Base-by-base conservation (phyloP, 2,797 vertebrate species). In the Aplochiton taeniatus region DNA sequence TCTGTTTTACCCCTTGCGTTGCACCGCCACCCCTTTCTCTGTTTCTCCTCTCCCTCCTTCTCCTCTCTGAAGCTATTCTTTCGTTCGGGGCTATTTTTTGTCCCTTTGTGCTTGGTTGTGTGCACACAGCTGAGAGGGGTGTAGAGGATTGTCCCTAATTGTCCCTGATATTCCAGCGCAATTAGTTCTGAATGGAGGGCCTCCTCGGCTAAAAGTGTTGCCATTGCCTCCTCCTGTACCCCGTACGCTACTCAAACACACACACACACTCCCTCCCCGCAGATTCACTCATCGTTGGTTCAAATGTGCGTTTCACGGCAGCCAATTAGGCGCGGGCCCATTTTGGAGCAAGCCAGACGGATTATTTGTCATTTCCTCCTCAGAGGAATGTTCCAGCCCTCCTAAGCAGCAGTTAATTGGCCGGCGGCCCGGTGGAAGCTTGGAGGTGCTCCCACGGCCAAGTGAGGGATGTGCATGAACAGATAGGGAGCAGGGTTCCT, bases 331-430 rank as follows among this genome's bases (percentile, higher is more conserved):
- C 74, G 61, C 65, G 18, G 69, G 83, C 75, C 82, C 83, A 79
- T 85, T 90, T 81, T 79, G 80, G 82, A 77, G 69, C n/a, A 63
- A 70, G 66, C 64, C 50, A 70, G 78, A 74, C 70, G 80, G 73
- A 82, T 81, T 83, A 83, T 87, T 85, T 87, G 81, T 90, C 85
- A 85, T 84, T 72, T 77, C 67, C 77, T 79, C 82, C 85, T 84
- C 81, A 82, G 77, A 77, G 80, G 73, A 67, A 67, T 84, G 81
- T 74, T 85, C 69, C 82, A 75, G 73, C 76, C 79, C 79, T 87
- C 84, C 77, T 87, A 85, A 86, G 79, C 56, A 73, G 75, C 43
- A 56, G 76, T 83, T 88, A 89, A 90, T 88, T 88, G 83, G 85
- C 80, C 31, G 31, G 31, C 31, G 31, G 31, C 31, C 31, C 3